Conservation (phyloP, 2,888 invertebrate genomes). For the Trisateles emortualis region DNA sequence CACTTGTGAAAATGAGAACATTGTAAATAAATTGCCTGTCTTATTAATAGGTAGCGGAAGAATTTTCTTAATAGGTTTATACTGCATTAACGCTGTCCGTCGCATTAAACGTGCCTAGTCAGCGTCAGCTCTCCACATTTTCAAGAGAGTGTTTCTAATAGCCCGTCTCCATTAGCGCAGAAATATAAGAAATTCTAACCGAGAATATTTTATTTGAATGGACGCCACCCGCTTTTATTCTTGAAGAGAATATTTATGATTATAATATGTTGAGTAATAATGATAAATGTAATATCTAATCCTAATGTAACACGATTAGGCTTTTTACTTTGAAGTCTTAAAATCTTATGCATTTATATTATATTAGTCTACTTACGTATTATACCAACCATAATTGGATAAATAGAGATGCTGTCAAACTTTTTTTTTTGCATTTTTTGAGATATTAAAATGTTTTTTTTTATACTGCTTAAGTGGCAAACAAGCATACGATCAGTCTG, state of each 20-base stretch:
- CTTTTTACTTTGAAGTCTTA: conserved; percentile 24
- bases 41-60: not conserved
- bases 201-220: conserved; percentile 20
- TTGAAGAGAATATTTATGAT: too few relatives aligned
- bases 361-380: too few relatives aligned
- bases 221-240: not conserved
- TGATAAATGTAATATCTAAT: too few relatives aligned
- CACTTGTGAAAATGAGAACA: not conserved
- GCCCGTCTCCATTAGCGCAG: conserved; percentile 20
- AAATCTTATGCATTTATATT: not conserved
- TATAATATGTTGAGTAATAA: not conserved
- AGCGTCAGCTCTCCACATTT: conserved; percentile 32
- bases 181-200: conserved; percentile 17
- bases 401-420: too few relatives aligned
- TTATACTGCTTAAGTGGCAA: too few relatives aligned
- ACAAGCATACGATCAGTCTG: too few relatives aligned
- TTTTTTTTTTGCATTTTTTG: too few relatives aligned
- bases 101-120: conserved; percentile 20
- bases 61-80: conserved; percentile 5
- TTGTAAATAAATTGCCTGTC: not conserved
- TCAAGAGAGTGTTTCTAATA: conserved; percentile 27
- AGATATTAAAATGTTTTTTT: too few relatives aligned
- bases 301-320: conserved; percentile 34
- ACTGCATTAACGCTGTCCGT: conserved; percentile 9
- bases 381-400: too few relatives aligned